Base-by-base conservation (phyloP, 2,113 vertebrate species). In the Platysteira castanea region DNA sequence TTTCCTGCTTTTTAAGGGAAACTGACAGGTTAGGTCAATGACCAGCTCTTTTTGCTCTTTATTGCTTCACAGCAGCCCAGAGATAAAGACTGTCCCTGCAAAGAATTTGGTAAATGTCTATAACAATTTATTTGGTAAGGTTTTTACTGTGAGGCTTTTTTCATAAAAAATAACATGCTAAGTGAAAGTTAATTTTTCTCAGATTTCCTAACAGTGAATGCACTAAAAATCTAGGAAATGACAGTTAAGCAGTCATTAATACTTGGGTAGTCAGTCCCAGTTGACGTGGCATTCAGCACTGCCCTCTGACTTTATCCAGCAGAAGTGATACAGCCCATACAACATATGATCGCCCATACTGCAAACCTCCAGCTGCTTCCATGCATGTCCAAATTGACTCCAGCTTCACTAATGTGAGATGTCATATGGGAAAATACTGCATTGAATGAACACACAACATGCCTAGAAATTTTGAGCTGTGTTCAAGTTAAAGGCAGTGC, bases 401-500 rank as follows among this genome's bases (percentile, higher is more conserved):
- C 60, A 87, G 69, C 37, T 91, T 92, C 49, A 61, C n/a, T 87
- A 84, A 68, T 11, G 15, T 82, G 81, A 84, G 42, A 24, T 57
- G 17, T 39, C 33, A 11, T 57, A 15, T 27, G 8, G 75, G 69
- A 93, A 86, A 68, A 57, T 10, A 33, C 77, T 89, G 37, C 2
- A 3, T 27, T 65, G 30, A 37, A 17, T 67, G 41, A 84, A 41
- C 15, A 31, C 33, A 42, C 28, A n/a, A 7, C 17, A 21, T 76
- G 35, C 53, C 37, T 74, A 33, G 15, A 70, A 77, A 10, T 63
- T 90, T 61, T 70, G 39, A 74, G 35, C 33, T 59, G 27, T 9
- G 9, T 54, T 90, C 31, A 56, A 37, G 37, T 9, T 31, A 69
- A 82, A 79, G 24, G 35, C 21, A 70, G 9, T 27, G 11, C 31